phyloP scores from a whole-genome alignment of 2,797 vertebrate genomes.

The Arvicola amphibius region DNA sequence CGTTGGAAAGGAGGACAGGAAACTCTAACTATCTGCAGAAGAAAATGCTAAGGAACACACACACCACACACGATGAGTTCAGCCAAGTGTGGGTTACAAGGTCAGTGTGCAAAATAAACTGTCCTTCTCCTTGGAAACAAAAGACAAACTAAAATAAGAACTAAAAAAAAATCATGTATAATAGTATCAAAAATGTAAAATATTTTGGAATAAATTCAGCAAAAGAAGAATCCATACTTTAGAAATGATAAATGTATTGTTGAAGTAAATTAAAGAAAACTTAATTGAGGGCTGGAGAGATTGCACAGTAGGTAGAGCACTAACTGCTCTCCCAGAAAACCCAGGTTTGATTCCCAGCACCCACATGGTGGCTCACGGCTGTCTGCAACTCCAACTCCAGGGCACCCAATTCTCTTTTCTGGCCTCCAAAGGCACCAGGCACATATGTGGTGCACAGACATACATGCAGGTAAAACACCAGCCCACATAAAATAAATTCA shows the following conservation, averaged over 20 bases:
- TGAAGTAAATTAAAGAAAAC: constrained; percentile 16
- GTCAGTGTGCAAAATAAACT: not conserved
- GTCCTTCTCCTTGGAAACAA: not conserved
- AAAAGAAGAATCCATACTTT: not conserved
- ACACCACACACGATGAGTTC: not conserved
- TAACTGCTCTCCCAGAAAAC: not conserved
- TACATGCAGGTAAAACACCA: not conserved
- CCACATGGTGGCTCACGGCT: not conserved
- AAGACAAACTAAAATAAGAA: not conserved
- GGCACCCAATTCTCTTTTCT: not conserved
- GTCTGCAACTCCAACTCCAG: not conserved
- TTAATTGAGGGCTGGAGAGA: not conserved
- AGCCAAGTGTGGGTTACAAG: not conserved
- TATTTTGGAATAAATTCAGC: constrained; percentile 4
- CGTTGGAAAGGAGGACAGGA: not conserved
- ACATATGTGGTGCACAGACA: not conserved
- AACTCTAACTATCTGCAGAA: not conserved
- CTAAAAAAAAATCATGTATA: not conserved
- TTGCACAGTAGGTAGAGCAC: not conserved
- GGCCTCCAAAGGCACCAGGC: not conserved
- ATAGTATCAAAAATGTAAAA: not conserved
- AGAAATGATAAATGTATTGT: not conserved
- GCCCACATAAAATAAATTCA: not conserved
- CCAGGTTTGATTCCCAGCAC: not conserved
- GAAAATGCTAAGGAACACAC: not conserved